Evolutionary conservation across 2,797 vertebrate species (phyloP), one percentile per base, ranked within the genome.

Genomic region (Chloroceryle amazona): DNA sequence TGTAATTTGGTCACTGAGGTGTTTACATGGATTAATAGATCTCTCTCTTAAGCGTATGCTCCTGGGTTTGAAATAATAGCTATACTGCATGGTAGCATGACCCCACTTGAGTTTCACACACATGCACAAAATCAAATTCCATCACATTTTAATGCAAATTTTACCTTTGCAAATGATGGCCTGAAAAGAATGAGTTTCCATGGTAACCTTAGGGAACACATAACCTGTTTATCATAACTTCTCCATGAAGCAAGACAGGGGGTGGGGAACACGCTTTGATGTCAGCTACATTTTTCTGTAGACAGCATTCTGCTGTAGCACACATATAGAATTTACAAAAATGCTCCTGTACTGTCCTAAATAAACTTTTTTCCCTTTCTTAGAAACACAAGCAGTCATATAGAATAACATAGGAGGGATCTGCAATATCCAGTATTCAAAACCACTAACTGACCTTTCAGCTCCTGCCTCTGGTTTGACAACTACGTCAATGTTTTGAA

Each of bases 111-210:
- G 91, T 96, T 96, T 96, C 95, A 89, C 92, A 97, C 91, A 91
- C 93, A 97, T 90, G 96, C 94, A 98, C 96, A 96, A 97, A 96
- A 96, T 97, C 97, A 97, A 97, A 97, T 98, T 98, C 96, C 96
- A 97, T 98, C 97, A 97, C 96, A 98, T 98, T 98, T 98, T 97
- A 98, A 98, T 98, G 98, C 98, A 98, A 98, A 98, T 98, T 97
- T 98, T 98, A 98, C 98, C 98, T 98, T 98, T 98, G 97, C 98
- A 98, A 98, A 97, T 97, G 95, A 98, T 98, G 97, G 97, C 97
- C 97, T 97, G 98, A 96, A 98, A 98, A 98, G 97, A 98, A 98
- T 97, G 93, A 76, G 98, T 98, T 98, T 98, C 98, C 98, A 98
- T 98, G 96, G 98, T 97, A 98, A 98, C 98, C 95, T 94, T 96